phyloP scores from a whole-genome alignment of 2,113 vertebrate species.

The Sceloporus tristichus region DNA sequence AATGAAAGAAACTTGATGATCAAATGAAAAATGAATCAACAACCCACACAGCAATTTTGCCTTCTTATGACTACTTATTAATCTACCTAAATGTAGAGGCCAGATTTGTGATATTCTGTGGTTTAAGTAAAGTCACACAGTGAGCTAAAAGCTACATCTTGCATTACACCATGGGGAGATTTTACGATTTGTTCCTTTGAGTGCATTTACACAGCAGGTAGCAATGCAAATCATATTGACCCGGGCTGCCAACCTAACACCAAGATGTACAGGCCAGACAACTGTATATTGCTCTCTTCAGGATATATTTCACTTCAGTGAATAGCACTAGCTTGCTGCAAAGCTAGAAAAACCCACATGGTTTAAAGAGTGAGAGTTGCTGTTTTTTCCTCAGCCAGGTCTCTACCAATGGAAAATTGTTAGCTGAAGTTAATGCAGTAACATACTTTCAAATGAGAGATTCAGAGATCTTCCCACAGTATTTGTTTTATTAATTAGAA shows the following conservation, averaged over 20 bases:
- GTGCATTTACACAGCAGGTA: slow-evolving; percentile 3
- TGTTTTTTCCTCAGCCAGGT: background rate
- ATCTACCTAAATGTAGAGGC: background rate
- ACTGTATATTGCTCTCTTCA: background rate
- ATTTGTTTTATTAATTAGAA: background rate
- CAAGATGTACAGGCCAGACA: background rate
- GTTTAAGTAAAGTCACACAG: background rate
- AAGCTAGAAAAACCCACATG: background rate
- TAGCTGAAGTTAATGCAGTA: background rate
- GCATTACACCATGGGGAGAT: background rate
- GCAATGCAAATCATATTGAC: background rate
- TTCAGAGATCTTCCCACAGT: background rate
- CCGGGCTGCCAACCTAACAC: background rate
- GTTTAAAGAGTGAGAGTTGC: background rate
- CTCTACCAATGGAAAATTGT: background rate
- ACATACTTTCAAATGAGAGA: background rate
- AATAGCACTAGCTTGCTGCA: background rate
- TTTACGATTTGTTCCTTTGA: background rate
- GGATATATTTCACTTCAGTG: background rate
- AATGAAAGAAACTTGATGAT: background rate
- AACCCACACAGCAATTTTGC: background rate
- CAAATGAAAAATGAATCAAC: background rate
- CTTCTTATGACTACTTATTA: slow-evolving; percentile 7
- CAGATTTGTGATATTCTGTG: background rate
- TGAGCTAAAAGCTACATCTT: background rate